These are phyloP conservation scores for Philereme vetulata DNA, from an alignment of 2,888 invertebrate species.

Conservation along the genomic window DNA sequence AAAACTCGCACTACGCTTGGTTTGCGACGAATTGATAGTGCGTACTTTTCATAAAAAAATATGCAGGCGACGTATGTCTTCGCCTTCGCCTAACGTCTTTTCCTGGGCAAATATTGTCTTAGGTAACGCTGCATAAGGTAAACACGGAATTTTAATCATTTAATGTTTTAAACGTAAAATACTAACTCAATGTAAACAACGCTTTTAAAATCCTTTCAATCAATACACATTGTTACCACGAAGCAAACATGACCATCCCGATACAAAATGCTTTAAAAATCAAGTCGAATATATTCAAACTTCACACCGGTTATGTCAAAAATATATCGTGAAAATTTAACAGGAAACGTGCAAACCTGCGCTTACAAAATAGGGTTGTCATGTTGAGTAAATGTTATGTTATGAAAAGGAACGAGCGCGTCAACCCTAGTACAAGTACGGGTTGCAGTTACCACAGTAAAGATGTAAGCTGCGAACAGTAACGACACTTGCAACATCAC, in stretches of 20 bases:
- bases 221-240: background rate
- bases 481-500: too few relatives aligned
- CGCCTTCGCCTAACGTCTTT: too few relatives aligned
- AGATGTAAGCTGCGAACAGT: too few relatives aligned
- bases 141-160: too few relatives aligned
- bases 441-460: constrained; percentile 21
- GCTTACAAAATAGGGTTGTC: constrained; percentile 40
- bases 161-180: background rate
- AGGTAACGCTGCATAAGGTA: too few relatives aligned
- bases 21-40: too few relatives aligned
- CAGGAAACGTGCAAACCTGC: constrained; percentile 30
- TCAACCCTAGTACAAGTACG: constrained; percentile 28
- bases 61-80: too few relatives aligned
- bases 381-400: constrained; percentile 33
- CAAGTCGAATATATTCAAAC: background rate
- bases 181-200: background rate
- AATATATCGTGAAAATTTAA: constrained; percentile 39
- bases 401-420: constrained; percentile 36
- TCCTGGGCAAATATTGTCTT: too few relatives aligned
- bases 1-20: too few relatives aligned
- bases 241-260: background rate
- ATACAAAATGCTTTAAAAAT: too few relatives aligned
- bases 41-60: too few relatives aligned
- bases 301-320: constrained; percentile 28
- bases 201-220: background rate